Evolutionary conservation across 2,797 vertebrate species (phyloP), one percentile per base, ranked within the genome.

Genomic region (Urophycis tenuis): DNA sequence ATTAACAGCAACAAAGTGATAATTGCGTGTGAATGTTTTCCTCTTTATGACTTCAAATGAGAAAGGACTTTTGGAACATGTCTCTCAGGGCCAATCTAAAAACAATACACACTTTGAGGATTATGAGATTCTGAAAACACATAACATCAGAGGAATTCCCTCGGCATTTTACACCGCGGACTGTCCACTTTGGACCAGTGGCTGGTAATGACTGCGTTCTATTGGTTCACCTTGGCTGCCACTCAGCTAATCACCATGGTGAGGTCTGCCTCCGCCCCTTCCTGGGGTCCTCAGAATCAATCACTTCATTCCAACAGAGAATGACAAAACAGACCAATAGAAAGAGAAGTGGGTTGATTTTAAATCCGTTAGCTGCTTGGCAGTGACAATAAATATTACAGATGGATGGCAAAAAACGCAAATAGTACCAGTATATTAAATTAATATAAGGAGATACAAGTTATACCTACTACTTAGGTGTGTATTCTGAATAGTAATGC

Each of bases 111-210:
- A 29, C 60, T 67, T 29, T 12, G 25, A 67, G 10, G 60, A 29
- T 29, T 29, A 67, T 25, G 10, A 67, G 29, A 67, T 67, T 29
- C 60, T 29, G n/a, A 25, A n/a, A 60, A 60, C 25, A n/a, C 53
- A 60, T 60, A 60, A 60, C 22, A 60, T 60, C 53, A 25, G 53
- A 60, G 53, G 53, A 60, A n/a, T 60, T 60, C n/a, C 22, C 53
- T 29, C 29, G 8, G 60, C 60, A 67, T 29, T 67, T 11, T 12
- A 67, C 25, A 30, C 60, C 29, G 25, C 29, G 14, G n/a, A 11
- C n/a, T 29, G 60, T 29, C n/a, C 60, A 39, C 36, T 76, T 78
- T 64, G 76, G 60, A n/a, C n/a, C 22, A 60, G 5, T 60, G 53
- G 22, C 7, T 60, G 53, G 19, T 25, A 60, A 60, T 60, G n/a